A percentile compares a stretch with the other conserved stretches of the same genome.
These are phyloP conservation scores for Arnoldichthys spilopterus DNA, from an alignment of 2,797 vertebrate genomes.

Conservation along the genomic window DNA sequence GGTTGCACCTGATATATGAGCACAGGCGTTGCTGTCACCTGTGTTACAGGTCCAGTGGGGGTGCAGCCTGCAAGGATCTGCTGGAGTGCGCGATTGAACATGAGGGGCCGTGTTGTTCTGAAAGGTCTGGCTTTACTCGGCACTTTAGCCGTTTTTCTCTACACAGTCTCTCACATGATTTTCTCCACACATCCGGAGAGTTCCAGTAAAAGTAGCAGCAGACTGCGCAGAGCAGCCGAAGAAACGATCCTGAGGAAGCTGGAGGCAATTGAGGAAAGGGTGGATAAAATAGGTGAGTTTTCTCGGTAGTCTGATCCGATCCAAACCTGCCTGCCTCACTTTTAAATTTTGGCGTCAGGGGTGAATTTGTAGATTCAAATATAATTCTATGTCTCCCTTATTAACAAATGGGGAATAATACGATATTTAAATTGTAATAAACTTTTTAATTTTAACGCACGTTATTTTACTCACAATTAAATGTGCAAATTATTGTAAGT, in stretches of 20 bases:
- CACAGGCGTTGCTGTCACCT: neutral
- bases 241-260: slow-evolving; percentile 15
- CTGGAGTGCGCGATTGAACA: neutral
- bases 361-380: too few species aligned
- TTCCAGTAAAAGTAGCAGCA: neutral
- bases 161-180: neutral
- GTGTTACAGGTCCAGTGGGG: too few species aligned
- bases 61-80: neutral
- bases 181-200: neutral
- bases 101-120: slow-evolving; percentile 5
- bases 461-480: too few species aligned
- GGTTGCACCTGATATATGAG: neutral
- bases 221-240: neutral
- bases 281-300: slow-evolving; percentile 52
- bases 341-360: too few species aligned
- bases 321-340: too few species aligned
- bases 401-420: too few species aligned
- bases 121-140: slow-evolving; percentile 1
- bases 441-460: too few species aligned
- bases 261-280: slow-evolving; percentile 41
- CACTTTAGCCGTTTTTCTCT: neutral
- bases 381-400: too few species aligned
- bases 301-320: neutral
- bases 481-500: too few species aligned
- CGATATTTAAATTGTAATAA: too few species aligned